Percentiles rank a stretch among this genome's conserved stretches.
Evolutionary conservation across 2,797 vertebrate species (phyloP).

Genomic region (Phrynocephalus forsythii): DNA sequence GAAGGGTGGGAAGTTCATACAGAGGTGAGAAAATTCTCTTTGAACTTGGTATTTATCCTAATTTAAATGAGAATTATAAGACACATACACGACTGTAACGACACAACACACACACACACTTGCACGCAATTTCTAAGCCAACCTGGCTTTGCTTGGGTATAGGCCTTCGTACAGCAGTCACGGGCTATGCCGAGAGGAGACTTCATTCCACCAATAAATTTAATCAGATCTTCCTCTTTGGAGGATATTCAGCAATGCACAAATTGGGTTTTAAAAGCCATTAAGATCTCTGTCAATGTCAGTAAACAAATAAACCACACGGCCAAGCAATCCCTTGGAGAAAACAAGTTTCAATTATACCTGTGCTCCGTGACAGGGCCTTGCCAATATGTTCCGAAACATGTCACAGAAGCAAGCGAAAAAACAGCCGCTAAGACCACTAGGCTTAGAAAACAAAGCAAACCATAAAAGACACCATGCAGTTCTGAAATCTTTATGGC

Average conservation of each 20-base stretch:
- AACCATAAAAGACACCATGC: background rate
- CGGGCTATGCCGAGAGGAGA: conserved; percentile 46
- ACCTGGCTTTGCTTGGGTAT: conserved; percentile 45
- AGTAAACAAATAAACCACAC: conserved; percentile 77
- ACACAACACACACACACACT: background rate
- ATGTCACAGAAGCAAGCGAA: conserved; percentile 66
- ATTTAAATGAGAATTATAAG: background rate
- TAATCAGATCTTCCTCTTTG: conserved; percentile 72
- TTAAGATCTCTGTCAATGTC: conserved; percentile 76
- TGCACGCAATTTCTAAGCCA: background rate
- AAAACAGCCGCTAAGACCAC: conserved; percentile 62
- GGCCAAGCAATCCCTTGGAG: conserved; percentile 70
- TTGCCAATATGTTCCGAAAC: conserved; percentile 74
- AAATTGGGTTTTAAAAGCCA: conserved; percentile 76
- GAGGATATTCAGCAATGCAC: conserved; percentile 72
- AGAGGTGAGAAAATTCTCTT: conserved; percentile 21
- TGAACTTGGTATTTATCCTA: background rate
- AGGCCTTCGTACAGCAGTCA: conserved; percentile 38
- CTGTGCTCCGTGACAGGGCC: conserved; percentile 69
- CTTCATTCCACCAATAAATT: conserved; percentile 66
- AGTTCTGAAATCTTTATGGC: conserved; percentile 32
- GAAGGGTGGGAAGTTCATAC: conserved; percentile 37
- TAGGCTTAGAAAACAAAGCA: conserved; percentile 49
- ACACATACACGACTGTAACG: background rate
- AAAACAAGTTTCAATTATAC: conserved; percentile 75